phyloP scores from a whole-genome alignment of 2,797 vertebrate species.

The Pygocentrus nattereri region DNA sequence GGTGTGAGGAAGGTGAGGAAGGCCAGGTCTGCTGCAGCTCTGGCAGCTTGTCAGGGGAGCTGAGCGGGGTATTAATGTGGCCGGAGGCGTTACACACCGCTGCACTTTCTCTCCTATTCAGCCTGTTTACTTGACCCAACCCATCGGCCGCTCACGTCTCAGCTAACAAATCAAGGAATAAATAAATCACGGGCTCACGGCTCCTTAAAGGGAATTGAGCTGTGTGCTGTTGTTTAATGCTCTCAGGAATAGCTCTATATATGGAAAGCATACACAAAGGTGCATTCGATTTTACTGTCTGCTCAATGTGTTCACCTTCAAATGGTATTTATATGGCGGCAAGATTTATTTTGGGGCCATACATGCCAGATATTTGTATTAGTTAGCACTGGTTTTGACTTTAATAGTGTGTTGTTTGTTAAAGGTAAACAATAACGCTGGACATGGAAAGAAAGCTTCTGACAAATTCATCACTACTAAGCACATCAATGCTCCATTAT shows the following conservation, averaged over 20 bases:
- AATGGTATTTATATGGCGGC: conserved; percentile 7
- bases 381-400: background rate
- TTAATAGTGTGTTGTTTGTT: background rate
- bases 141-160: conserved; percentile 39
- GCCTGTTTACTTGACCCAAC: conserved; percentile 63
- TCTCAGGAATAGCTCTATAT: conserved; percentile 27
- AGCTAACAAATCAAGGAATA: conserved; percentile 47
- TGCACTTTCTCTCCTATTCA: conserved; percentile 36
- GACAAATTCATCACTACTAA: background rate
- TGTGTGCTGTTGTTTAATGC: conserved; percentile 18
- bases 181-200: conserved; percentile 47
- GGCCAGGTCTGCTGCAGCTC: conserved; percentile 59
- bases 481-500: background rate
- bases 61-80: conserved; percentile 66
- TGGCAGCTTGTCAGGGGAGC: conserved; percentile 68
- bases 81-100: conserved; percentile 58
- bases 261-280: conserved; percentile 35
- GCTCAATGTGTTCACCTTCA: background rate
- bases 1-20: conserved; percentile 6
- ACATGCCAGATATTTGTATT: background rate
- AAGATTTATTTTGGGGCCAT: background rate
- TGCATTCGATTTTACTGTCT: conserved; percentile 2
- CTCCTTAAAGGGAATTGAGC: conserved; percentile 35
- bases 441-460: background rate
- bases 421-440: background rate